Evolutionary conservation across 2,888 invertebrate species (phyloP).

Genomic region (Tachina lurida): DNA sequence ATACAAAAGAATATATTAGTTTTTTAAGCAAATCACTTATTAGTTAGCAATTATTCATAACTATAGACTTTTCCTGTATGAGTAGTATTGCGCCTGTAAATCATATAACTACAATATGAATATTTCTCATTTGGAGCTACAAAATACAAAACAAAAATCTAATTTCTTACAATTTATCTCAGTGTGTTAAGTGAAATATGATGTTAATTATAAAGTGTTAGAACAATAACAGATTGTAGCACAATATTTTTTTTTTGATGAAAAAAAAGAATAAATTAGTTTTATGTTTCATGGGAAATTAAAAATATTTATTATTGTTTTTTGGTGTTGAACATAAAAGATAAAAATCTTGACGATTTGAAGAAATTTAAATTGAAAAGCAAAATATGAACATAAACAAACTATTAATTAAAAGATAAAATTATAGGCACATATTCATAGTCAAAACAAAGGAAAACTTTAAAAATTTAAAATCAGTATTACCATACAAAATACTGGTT

Average conservation of each 20-base stretch:
- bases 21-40: not conserved
- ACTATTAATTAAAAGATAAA: not conserved
- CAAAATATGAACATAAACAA: not conserved
- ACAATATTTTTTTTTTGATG: slow-evolving; percentile 8
- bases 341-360: slow-evolving; percentile 7
- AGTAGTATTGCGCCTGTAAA: not conserved
- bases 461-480: too few relatives aligned
- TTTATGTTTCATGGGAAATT: slow-evolving; percentile 41
- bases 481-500: too few relatives aligned
- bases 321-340: not conserved
- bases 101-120: not conserved
- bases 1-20: not conserved
- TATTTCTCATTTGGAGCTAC: not conserved
- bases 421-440: too few relatives aligned
- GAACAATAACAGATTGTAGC: slow-evolving; percentile 7
- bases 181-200: slow-evolving; percentile 59
- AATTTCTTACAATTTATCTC: slow-evolving; percentile 52
- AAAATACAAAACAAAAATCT: slow-evolving; percentile 15
- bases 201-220: slow-evolving; percentile 61
- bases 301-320: not conserved
- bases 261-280: slow-evolving; percentile 18
- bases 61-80: not conserved
- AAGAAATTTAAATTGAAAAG: not conserved
- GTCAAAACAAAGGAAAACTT: too few relatives aligned
- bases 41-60: slow-evolving; percentile 17